Conservation (phyloP, 2,888 invertebrate genomes). For the Morpho deidamia region DNA sequence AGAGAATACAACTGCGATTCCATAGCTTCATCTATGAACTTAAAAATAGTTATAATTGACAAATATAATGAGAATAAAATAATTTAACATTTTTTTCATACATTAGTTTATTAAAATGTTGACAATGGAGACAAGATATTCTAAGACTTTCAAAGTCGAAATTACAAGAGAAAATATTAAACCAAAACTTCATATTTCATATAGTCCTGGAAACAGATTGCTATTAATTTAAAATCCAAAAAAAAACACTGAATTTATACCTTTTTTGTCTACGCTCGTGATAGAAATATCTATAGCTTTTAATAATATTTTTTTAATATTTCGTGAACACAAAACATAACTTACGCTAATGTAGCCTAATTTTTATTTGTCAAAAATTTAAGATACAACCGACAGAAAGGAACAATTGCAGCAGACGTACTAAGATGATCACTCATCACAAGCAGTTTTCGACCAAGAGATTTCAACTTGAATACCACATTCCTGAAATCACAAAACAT, state of each 20-base stretch:
- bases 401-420: conserved; percentile 35
- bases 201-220: too few species aligned
- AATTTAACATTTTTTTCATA: background rate
- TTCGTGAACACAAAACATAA: conserved; percentile 9
- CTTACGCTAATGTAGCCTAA: conserved; percentile 60
- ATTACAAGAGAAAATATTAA: too few species aligned
- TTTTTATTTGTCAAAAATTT: conserved; percentile 44
- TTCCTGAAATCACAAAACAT: conserved; percentile 39
- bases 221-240: too few species aligned
- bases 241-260: too few species aligned
- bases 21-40: background rate
- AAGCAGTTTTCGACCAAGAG: conserved; percentile 42
- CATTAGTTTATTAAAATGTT: conserved; percentile 6
- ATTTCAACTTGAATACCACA: conserved; percentile 35
- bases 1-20: background rate
- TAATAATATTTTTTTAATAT: conserved; percentile 7
- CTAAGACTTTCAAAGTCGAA: too few species aligned
- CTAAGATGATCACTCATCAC: conserved; percentile 40
- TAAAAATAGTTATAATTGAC: background rate
- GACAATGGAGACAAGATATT: background rate
- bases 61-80: background rate
- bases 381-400: conserved; percentile 41
- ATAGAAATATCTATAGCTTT: background rate
- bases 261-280: too few species aligned
- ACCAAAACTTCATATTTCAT: too few species aligned